Conservation (phyloP, 2,888 invertebrate genomes). For the Cephus spinipes region DNA sequence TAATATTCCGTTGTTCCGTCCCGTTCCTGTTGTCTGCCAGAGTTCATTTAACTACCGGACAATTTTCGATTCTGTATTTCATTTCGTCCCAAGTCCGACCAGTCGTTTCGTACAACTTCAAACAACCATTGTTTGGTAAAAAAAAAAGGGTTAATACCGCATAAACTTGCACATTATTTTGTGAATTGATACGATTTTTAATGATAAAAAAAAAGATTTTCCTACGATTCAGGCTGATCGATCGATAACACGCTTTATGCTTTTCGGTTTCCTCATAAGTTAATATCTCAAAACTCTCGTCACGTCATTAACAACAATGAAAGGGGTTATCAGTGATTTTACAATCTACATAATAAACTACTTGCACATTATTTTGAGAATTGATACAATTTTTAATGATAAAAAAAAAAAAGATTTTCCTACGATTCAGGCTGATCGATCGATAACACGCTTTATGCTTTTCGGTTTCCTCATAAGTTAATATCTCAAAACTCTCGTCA, state of each 20-base stretch:
- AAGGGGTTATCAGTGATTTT: no score
- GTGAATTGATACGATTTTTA: no score
- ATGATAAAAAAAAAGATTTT: no score
- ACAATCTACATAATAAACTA: no score
- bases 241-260: no score
- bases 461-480: background rate
- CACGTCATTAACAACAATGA: background rate
- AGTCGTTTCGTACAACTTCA: background rate
- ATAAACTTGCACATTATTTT: no score
- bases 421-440: no score
- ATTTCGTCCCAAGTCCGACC: background rate
- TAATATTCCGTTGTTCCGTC: background rate
- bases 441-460: background rate
- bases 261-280: background rate
- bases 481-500: background rate
- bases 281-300: background rate
- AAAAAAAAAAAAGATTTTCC: no score
- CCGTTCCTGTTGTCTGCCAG: background rate
- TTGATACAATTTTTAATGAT: no score
- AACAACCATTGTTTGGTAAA: background rate
- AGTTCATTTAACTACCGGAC: background rate
- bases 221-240: no score
- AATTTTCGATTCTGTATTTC: background rate
- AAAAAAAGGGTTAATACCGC: no score
- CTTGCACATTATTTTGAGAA: no score